Base-by-base conservation (phyloP, 2,888 invertebrate genomes). In the Heliconius charithonia region DNA sequence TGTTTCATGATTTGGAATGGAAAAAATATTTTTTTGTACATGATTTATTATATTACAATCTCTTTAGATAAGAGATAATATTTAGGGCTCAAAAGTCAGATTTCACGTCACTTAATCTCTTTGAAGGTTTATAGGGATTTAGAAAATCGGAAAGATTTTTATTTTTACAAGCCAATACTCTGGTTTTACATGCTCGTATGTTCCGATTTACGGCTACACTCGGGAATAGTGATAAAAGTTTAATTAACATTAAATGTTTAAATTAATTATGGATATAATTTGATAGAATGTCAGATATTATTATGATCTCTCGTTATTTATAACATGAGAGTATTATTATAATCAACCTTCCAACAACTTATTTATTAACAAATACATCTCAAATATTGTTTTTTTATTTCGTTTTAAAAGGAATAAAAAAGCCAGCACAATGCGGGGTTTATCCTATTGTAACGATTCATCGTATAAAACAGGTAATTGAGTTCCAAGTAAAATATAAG, bases 21-120 rank as follows among this genome's bases (percentile, higher is more conserved):
- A 84, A 88, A 86, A 85, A 85, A 81, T 80, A 66, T 72, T 69
- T 9, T 37, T 82, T 77, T 4, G 79, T 77, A 45, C 77, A 66
- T 71, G 72, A 83, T 79, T 81, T 79, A 66, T 75, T 77, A 72
- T 80, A 78, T 77, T 75, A 78, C 72, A 75, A 59, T 62, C 62
- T 59, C 19, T 25, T 27, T 27, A 25, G 80, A 81, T 81, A 80
- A 80, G 77, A 32, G 32, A 32, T 32, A 32, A 80, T 82, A 79
- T 69, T 63, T 78, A 69, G 2, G 25, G 27, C 71, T 73, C 77
- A 63, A 78, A 67, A 29, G 69, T 67, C 76, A 71, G 27, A 72
- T 76, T 45, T 45, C 16, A 16, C 25, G 16, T 65, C 27, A 67
- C 22, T 25, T 45, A 69, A 45, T 25, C 27, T 29, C 41, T 45